Evolutionary conservation across 2,797 vertebrate genomes (phyloP).

Genomic region (Rhabdophis nuchalis): DNA sequence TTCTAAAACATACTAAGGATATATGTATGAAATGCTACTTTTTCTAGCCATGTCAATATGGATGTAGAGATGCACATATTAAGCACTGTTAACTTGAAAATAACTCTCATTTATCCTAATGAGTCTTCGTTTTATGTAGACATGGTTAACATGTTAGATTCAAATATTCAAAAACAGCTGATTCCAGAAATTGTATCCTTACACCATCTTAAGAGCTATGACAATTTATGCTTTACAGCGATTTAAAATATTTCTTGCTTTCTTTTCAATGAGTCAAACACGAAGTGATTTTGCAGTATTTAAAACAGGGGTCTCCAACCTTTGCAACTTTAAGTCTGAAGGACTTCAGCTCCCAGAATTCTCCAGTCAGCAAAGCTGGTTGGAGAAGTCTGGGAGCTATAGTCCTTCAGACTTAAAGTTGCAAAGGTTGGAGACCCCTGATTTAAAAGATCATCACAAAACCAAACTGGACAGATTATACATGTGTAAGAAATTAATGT

Average conservation of each 20-base stretch:
- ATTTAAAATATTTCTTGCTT: not conserved
- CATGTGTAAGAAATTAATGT: not conserved
- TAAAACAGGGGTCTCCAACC: too few relatives aligned
- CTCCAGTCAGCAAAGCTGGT: too few relatives aligned
- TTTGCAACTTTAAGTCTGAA: too few relatives aligned
- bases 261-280: not conserved
- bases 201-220: too few relatives aligned
- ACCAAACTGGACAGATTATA: not conserved
- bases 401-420: too few relatives aligned
- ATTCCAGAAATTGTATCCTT: not conserved
- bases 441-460: not conserved
- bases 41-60: not conserved
- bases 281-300: not conserved
- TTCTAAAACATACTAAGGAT: not conserved
- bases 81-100: not conserved
- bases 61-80: not conserved
- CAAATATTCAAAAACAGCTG: not conserved
- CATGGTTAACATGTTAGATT: not conserved
- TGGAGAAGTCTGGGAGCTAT: too few relatives aligned
- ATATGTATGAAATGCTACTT: not conserved
- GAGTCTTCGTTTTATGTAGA: not conserved
- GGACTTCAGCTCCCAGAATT: too few relatives aligned
- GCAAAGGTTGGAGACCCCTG: too few relatives aligned
- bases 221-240: not conserved
- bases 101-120: not conserved